Evolutionary conservation across 2,888 invertebrate genomes (phyloP).

Genomic region (Phaedon cochleariae): DNA sequence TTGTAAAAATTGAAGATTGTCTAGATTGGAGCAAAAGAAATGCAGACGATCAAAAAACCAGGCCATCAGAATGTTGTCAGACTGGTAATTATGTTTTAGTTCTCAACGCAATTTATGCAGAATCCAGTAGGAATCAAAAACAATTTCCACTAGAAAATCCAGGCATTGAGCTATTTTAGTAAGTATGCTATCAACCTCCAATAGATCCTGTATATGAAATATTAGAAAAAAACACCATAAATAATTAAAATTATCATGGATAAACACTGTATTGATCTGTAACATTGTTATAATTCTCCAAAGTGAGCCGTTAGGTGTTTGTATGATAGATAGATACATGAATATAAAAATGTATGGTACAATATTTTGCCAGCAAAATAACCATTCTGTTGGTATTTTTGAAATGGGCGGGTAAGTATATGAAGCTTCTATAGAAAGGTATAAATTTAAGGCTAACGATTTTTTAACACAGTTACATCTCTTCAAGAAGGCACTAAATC

Average conservation of each 20-base stretch:
- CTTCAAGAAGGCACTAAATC: conserved; percentile 49
- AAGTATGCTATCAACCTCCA: background rate
- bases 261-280: background rate
- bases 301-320: conserved; percentile 9
- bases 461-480: conserved; percentile 38
- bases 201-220: background rate
- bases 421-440: conserved; percentile 31
- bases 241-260: background rate
- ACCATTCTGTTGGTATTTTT: conserved; percentile 27
- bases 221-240: too few relatives aligned
- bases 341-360: conserved; percentile 27
- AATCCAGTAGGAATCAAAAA: too few relatives aligned
- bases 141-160: too few relatives aligned
- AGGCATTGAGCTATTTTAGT: too few relatives aligned
- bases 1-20: conserved; percentile 17
- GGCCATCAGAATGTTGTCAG: conserved; percentile 25
- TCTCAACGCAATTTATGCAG: conserved; percentile 16
- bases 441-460: conserved; percentile 33
- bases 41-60: conserved; percentile 25
- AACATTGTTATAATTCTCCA: background rate
- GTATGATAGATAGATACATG: conserved; percentile 9
- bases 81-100: conserved; percentile 23
- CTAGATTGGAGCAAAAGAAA: conserved; percentile 12
- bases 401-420: conserved; percentile 29
- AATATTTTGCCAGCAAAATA: conserved; percentile 40